Evolutionary conservation across 2,888 invertebrate species (phyloP), one percentile per base, ranked within the genome.

Genomic region (Caenorhabditis japonica): DNA sequence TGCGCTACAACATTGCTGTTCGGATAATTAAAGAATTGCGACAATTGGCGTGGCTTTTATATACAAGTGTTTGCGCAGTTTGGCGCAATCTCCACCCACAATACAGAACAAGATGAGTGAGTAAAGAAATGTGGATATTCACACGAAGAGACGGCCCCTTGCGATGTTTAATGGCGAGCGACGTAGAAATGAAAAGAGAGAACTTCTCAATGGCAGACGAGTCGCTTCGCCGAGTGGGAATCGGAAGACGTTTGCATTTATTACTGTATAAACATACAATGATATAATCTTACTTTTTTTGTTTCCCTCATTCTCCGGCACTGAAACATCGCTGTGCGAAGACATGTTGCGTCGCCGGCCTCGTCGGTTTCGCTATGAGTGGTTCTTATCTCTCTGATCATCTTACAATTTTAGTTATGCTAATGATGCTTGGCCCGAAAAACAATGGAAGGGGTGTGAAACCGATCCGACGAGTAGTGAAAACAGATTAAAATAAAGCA

Each of bases 21-120:
- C 38, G 72, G 68, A 73, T 73, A 73, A 73, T 73, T 73, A 68
- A 66, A 56, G 73, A 73, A 68, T 68, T 68, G 56, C 60, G 72
- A 72, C 66, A 66, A 53, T 72, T 64, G 64, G 55, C 43, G 60
- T 59, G 53, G 72, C 72, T 72, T 72, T 60, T 72, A 72, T 64
- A 64, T 66, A 71, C 62, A 71, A 62, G 71, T 71, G 70, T 56
- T 62, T 70, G 61, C 61, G 61, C 52, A 51, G 70, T 70, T 70
- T 62, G 56, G 70, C 70, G 61, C 61, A 70, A 56, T 62, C 70
- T 62, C 70, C 70, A 62, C 70, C 70, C 61, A 61, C 70, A 70
- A 70, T 51, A 52, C 39, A 58, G 58, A 58, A 51, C 36, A 49
- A 41, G 68, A 69, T 60, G 69, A 69, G 60, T 55, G 69, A 69